phyloP scores from a whole-genome alignment of 2,888 invertebrate species.

The Drosophila sordidapex region DNA sequence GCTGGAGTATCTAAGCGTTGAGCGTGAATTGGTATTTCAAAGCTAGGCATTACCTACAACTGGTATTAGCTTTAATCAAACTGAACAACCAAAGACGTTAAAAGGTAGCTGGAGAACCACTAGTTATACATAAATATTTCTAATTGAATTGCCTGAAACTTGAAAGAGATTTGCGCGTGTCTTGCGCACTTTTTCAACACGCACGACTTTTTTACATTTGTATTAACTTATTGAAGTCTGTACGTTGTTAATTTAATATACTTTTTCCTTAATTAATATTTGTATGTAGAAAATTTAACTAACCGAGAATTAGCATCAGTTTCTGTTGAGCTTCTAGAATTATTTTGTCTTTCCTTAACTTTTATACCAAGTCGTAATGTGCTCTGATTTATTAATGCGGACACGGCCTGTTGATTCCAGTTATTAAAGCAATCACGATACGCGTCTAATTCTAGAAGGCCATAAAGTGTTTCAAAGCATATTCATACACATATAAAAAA shows the following conservation, averaged over 20 bases:
- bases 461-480: constrained; percentile 51
- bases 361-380: constrained; percentile 2
- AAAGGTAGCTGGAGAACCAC: constrained; percentile 32
- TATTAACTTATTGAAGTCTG: constrained; percentile 2
- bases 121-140: constrained; percentile 3
- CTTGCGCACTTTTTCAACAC: background rate
- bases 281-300: background rate
- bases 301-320: background rate
- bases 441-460: constrained; percentile 18
- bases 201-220: constrained; percentile 1
- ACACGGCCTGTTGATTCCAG: background rate
- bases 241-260: background rate
- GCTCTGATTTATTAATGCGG: background rate
- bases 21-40: constrained; percentile 82
- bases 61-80: constrained; percentile 68
- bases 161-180: constrained; percentile 2
- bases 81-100: constrained; percentile 66
- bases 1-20: constrained; percentile 86
- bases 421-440: constrained; percentile 5
- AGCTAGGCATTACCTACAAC: constrained; percentile 55
- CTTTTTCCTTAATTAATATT: background rate
- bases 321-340: constrained; percentile 1
- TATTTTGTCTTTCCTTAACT: background rate
- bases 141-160: constrained; percentile 15
- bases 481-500: constrained; percentile 29